Evolutionary conservation across 2,888 invertebrate species (phyloP).

Genomic region (Cerceris ruficornis): DNA sequence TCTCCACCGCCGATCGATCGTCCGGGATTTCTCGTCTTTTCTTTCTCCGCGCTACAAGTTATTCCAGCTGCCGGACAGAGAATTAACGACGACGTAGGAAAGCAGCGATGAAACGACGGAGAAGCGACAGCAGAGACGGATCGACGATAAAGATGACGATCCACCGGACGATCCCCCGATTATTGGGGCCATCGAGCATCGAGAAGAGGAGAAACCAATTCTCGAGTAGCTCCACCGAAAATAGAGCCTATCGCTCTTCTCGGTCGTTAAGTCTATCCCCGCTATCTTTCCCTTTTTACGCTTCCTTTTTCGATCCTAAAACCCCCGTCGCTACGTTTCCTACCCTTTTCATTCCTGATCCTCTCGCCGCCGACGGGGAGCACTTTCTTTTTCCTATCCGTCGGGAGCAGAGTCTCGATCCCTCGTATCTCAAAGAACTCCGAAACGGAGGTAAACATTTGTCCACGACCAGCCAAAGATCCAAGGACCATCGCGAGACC

Average conservation of each 20-base stretch:
- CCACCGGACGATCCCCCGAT: conserved; percentile 15
- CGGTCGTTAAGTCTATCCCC: conserved; percentile 40
- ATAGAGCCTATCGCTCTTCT: conserved; percentile 28
- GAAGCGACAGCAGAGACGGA: conserved; percentile 16
- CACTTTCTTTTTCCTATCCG: background rate
- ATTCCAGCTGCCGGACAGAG: too few species aligned
- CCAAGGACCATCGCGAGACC: too few species aligned
- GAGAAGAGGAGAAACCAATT: conserved; percentile 36
- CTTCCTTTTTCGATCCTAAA: conserved; percentile 14
- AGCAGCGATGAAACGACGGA: too few species aligned
- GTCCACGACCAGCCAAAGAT: background rate
- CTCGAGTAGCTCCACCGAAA: conserved; percentile 19
- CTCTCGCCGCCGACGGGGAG: background rate
- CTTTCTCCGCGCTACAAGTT: too few species aligned
- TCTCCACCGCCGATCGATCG: too few species aligned
- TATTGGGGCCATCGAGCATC: conserved; percentile 7
- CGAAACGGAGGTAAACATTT: background rate
- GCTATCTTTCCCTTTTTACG: conserved; percentile 39
- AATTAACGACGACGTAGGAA: too few species aligned
- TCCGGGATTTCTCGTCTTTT: too few species aligned
- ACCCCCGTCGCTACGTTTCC: background rate
- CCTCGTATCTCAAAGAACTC: conserved; percentile 12
- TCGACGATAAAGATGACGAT: conserved; percentile 35
- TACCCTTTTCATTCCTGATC: background rate
- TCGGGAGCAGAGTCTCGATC: background rate